Base-by-base conservation (phyloP, 2,113 vertebrate species). In the Aphyosemion australe region DNA sequence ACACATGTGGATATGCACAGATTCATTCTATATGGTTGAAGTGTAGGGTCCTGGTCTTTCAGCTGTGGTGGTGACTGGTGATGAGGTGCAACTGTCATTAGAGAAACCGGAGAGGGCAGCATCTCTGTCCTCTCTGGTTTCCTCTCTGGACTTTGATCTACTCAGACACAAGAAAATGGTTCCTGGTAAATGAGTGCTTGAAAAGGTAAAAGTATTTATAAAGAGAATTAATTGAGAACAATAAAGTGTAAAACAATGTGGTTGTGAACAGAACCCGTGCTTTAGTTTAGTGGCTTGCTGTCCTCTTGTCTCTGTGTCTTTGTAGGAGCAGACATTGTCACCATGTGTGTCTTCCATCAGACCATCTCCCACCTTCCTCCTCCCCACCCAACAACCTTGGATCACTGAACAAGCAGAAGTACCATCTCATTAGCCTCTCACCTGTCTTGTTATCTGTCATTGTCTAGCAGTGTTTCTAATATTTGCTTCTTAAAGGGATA, bases 371-470 rank as follows among this genome's bases (percentile, higher is more conserved):
- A 87, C 78, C 73, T 87, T 87, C 84, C 68, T 78, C 67, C 74
- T 76, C 69, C 74, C 83, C 56, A 62, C 72, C 72, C 85, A 88
- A 58, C 88, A 88, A 39, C 86, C 89, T 73, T 88, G 86, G 87
- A 88, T 90, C 67, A 84, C 86, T 85, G 85, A 90, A 63, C 84
- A 74, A 79, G 65, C 82, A 76, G 86, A 90, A 91, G 90, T 91
- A 90, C 83, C 61, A 65, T 72, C 66, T 72, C 62, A 83, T 76
- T 72, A 63, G 65, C 70, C 69, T 48, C 49, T 59, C 41, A 55
- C 8, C 32, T 57, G 31, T 69, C 16, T 78, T 50, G 9, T 42
- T 42, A 50, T 31, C 10, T 55, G 12, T 58, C 8, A 21, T 61
- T 11, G 8, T 42, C 12, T 69, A 15, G 54, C 57, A 46, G 45